Evolutionary conservation across 2,888 invertebrate genomes (phyloP).

Genomic region (Drosophila pseudotakahashii): DNA sequence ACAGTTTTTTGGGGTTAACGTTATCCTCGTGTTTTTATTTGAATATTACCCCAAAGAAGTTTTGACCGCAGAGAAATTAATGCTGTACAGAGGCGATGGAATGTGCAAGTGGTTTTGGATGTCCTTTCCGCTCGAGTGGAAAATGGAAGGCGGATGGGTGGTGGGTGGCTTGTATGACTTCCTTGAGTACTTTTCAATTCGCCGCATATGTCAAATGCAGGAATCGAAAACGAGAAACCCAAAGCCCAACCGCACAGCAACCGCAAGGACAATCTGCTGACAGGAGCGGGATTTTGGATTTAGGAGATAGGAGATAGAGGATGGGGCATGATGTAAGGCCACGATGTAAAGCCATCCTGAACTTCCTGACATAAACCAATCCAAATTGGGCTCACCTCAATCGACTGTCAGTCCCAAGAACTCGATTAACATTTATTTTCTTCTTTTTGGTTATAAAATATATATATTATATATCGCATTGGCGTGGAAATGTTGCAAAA

Average conservation of each 20-base stretch:
- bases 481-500: slow-evolving; percentile 59
- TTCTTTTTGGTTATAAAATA: too few species aligned
- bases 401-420: slow-evolving; percentile 58
- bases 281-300: too few species aligned
- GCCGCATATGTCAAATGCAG: slow-evolving; percentile 35
- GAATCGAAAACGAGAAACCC: slow-evolving; percentile 5
- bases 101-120: neutral
- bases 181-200: slow-evolving; percentile 30
- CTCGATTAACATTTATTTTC: slow-evolving; percentile 39
- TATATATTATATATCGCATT: too few species aligned
- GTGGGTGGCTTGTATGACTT: neutral
- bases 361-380: slow-evolving; percentile 27
- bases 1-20: slow-evolving; percentile 6
- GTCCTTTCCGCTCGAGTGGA: slow-evolving; percentile 7
- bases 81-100: neutral
- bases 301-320: too few species aligned
- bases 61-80: slow-evolving; percentile 36
- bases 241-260: neutral
- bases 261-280: slow-evolving; percentile 8
- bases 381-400: slow-evolving; percentile 35
- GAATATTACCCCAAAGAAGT: slow-evolving; percentile 11
- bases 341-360: slow-evolving; percentile 2
- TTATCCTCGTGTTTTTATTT: slow-evolving; percentile 8
- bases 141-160: neutral
- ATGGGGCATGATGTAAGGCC: neutral